Evolutionary conservation across 35 echinoderm and acorn worm genomes (phyloP), one percentile per base, ranked within the genome.

Genomic region (Nesometra sesokonis): DNA sequence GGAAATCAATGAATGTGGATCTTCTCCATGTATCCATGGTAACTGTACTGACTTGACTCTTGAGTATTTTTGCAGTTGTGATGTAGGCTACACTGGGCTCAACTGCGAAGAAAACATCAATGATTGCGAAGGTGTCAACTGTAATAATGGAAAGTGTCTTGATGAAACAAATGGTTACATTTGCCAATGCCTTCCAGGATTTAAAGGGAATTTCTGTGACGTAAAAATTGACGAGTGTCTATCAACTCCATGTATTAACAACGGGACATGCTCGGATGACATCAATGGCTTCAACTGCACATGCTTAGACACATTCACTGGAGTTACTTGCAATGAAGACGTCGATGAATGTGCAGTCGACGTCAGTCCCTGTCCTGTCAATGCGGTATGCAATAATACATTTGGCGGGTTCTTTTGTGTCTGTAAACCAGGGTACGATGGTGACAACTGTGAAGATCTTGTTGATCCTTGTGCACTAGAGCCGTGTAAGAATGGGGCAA

Each of bases 101-200:
- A 82, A 89, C 31, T 89, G 88, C 43, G 82, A 82, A 21, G 57
- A 67, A 3, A 32, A 89, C 35, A 84, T 89, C 81, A 30, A 89
- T 39, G 88, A 89, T 13, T 89, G 88, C 78, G 34, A 83, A 3
- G 34, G 34, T 21, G 17, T 38, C 8, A 15, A 35, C 32, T 83
- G 81, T 83, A 35, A 83, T 30, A 83, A 83, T 83, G 81, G 81
- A 15, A 0, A 34, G 32, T 91, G 90, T 33, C 17, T 77, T 30
- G 90, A 91, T 31, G 34, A 30, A 15, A 79, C 84, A 33, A 87
- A 91, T 78, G 39, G 35, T 34, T 90, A 46, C 82, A 84, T n/a
- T 19, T 90, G 88, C 33, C 30, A 13, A 35, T 90, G 88, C 57
- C 30, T 27, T 29, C 2, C 76, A 8, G 88, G 88, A 15, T 90